phyloP scores from a whole-genome alignment of 1,140 invertebrate species.

The Drosophila grimshawi region DNA sequence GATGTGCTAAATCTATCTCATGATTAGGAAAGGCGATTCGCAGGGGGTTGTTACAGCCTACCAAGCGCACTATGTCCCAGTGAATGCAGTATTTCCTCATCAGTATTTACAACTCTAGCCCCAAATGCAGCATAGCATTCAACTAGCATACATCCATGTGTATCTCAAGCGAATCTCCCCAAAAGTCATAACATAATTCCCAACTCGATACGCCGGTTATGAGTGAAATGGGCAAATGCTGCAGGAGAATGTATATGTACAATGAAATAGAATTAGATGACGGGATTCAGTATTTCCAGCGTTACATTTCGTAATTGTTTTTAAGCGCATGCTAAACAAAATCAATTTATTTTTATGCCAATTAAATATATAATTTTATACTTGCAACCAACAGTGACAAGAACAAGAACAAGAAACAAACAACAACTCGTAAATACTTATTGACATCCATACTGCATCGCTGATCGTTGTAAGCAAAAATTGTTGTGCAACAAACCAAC shows the following conservation, averaged over 20 bases:
- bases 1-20: constrained; percentile 77
- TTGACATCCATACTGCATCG: constrained; percentile 37
- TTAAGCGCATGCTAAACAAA: background rate
- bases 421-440: background rate
- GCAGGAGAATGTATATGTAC: constrained; percentile 11
- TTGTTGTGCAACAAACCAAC: constrained; percentile 6
- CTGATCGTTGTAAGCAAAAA: constrained; percentile 37
- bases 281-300: constrained; percentile 27
- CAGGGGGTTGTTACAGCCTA: constrained; percentile 11
- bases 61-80: constrained; percentile 24
- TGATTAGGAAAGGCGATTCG: constrained; percentile 48
- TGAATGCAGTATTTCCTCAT: constrained; percentile 60
- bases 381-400: background rate
- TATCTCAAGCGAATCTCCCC: constrained; percentile 52
- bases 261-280: constrained; percentile 9
- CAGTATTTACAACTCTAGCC: constrained; percentile 42
- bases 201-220: constrained; percentile 9
- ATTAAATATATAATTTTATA: constrained; percentile 10
- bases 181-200: constrained; percentile 12
- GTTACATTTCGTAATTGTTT: constrained; percentile 10
- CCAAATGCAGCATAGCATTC: constrained; percentile 43
- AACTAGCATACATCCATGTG: constrained; percentile 18
- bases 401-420: no score
- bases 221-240: constrained; percentile 1
- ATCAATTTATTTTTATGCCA: background rate